Percentiles rank a stretch among this genome's conserved stretches.
phyloP scores from a whole-genome alignment of 2,113 vertebrate genomes.

The Dasyornis broadbenti region DNA sequence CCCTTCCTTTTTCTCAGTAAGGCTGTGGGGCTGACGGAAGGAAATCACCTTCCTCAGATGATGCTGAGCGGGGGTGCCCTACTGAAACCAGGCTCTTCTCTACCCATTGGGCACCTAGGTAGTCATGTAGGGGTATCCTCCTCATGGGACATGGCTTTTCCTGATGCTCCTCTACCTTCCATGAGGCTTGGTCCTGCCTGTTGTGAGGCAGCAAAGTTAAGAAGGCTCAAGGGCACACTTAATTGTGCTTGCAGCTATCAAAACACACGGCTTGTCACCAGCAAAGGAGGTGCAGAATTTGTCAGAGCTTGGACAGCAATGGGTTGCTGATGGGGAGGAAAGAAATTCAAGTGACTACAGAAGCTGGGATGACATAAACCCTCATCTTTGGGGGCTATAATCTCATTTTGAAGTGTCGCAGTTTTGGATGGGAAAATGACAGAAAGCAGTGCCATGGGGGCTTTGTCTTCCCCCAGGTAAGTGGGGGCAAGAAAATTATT shows the following conservation, averaged over 20 bases:
- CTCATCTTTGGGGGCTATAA: background rate
- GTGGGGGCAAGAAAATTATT: background rate
- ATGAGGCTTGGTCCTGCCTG: background rate
- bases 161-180: background rate
- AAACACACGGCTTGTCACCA: background rate
- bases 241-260: background rate
- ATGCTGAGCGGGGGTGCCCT: background rate
- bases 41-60: background rate
- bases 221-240: background rate
- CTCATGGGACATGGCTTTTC: background rate
- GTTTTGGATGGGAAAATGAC: background rate
- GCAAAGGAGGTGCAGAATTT: background rate
- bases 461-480: background rate
- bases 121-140: background rate
- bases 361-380: background rate
- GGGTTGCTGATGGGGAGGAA: background rate
- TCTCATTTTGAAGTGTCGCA: background rate
- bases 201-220: background rate
- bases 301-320: background rate
- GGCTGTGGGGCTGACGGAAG: background rate
- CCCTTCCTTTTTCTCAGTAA: background rate
- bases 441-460: background rate
- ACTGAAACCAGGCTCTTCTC: background rate
- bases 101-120: accelerated
- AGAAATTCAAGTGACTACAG: background rate